Base-by-base conservation (phyloP, 1,140 invertebrate species). In the Archivesica marissinica region DNA sequence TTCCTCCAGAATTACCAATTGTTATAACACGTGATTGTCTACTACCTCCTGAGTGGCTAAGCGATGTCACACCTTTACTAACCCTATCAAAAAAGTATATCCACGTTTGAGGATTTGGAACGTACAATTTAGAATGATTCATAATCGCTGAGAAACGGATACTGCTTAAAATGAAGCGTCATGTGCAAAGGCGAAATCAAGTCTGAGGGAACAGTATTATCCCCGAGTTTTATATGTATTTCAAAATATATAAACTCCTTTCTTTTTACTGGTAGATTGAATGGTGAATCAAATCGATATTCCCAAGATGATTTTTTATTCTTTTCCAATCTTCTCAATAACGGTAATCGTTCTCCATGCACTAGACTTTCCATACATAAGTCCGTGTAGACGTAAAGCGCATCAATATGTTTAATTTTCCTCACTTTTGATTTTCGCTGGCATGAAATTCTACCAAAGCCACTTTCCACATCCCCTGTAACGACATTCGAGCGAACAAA, bases 321-420 rank as follows among this genome's bases (percentile, higher is more conserved):
- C 33, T 56, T 35, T 20, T 59, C 35, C 28, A 35, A n/a, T 44
- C 76, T 13, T 78, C 76, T 2, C 47, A 61, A 78, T 0, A 78
- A 44, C 13, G 76, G 28, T n/a, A 35, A 35, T 64, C 47, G 35
- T n/a, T 23, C 28, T 39, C 79, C 79, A n/a, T 52, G 4, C 3
- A 81, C 66, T 13, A 81, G 52, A 72, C 79, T 81, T 54, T 81
- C 79, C 33, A 70, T 81, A 35, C 59, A 68, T 13, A 80, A 23
- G 44, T 66, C n/a, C 30, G 56, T 47, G 50, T 38, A 64, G 17
- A 80, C 35, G 33, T 28, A 80, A 20, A 80, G 9, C 2, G n/a
- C 33, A 30, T 59, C 54, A 59, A 17, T 66, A 15, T 11, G 17
- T 64, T n/a, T 70, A 25, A 13, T 13, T 6, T 0, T 38, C 66